Evolutionary conservation across 1,140 invertebrate species (phyloP), one percentile per base, ranked within the genome.

Genomic region (Ladona fulva): DNA sequence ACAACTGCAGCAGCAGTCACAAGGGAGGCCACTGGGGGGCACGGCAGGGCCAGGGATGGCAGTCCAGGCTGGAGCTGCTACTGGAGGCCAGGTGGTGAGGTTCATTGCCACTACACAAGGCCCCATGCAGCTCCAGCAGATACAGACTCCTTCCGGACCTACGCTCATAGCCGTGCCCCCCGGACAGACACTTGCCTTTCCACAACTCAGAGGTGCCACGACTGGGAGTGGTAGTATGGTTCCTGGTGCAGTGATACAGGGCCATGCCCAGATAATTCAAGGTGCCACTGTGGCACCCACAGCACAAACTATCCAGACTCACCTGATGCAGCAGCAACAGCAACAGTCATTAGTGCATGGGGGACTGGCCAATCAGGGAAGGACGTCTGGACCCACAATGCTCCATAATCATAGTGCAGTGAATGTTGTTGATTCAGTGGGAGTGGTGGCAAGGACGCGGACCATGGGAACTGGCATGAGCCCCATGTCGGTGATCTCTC

Each of bases 91-190:
- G 82, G 82, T 84, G 24, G 79, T 84, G 24, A 78, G 82, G 24
- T 76, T 84, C 11, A 79, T 84, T 78, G 16, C 24, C 11, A 82
- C 82, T n/a, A 82, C 83, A 14, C 84, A 84, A 79, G 82, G 82
- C 78, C 82, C 81, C 59, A 78, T 88, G 76, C 85, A 87, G 80
- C 76, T 88, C 16, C 85, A 87, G 77, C 86, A 86, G 77, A 86
- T 88, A 42, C 86, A 87, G 80, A 88, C 87, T 7, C 83, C 85
- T 14, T 84, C 84, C 24, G 87, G 87, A n/a, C 86, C 86, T 74
- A 82, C 87, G 22, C 82, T 85, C 42, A 83, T 88, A 59, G 85
- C 86, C 74, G 82, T 86, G 52, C 83, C 82, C 19, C 80, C 80
- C 66, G 77, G 52, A 37, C 80, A 79, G 52, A 80, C 77, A 24